These are phyloP conservation scores for Tamandua tetradactyla DNA, from an alignment of 2,797 vertebrate genomes.

Conservation along the genomic window DNA sequence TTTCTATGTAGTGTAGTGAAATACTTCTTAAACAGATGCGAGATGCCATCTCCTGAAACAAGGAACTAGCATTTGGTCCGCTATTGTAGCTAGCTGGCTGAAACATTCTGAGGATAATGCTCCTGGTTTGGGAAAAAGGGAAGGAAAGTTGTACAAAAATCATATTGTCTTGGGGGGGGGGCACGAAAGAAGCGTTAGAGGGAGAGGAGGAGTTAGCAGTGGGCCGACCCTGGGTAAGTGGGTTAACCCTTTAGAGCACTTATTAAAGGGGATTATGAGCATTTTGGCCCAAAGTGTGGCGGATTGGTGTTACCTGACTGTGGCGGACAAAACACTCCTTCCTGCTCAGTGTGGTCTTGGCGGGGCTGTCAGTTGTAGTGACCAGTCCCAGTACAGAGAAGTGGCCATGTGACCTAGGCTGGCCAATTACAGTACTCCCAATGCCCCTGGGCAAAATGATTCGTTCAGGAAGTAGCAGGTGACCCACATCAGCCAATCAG, in stretches of 20 bases:
- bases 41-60: background rate
- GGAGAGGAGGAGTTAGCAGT: background rate
- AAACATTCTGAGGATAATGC: background rate
- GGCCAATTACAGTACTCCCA: background rate
- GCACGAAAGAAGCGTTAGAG: no score
- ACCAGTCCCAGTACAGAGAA: background rate
- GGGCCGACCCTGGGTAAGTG: background rate
- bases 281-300: background rate
- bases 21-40: background rate
- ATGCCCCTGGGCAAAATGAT: background rate
- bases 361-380: background rate
- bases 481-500: background rate
- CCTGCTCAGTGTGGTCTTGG: background rate
- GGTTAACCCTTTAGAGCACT: background rate
- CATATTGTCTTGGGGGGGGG: background rate
- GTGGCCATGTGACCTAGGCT: background rate
- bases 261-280: background rate
- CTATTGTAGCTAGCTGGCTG: background rate
- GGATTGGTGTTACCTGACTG: background rate
- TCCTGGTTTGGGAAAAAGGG: background rate
- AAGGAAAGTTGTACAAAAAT: background rate
- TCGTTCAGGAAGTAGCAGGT: background rate
- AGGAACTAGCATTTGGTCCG: background rate
- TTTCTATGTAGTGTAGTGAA: slow-evolving; percentile 23
- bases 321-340: background rate